Evolutionary conservation across 2,113 vertebrate species (phyloP).

Genomic region (Pristiophorus japonicus): DNA sequence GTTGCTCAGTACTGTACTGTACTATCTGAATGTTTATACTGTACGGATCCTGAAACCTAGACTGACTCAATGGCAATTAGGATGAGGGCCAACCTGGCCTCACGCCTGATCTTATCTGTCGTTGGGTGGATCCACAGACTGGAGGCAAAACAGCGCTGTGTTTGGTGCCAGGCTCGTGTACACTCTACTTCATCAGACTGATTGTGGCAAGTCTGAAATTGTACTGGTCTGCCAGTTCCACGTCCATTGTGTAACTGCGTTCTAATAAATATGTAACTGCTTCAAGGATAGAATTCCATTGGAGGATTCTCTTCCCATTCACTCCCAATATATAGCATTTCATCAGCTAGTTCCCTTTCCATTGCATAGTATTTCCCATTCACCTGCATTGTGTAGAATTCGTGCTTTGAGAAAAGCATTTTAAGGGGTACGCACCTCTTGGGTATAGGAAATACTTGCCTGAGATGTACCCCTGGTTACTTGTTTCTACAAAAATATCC

Average conservation of each 20-base stretch:
- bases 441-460: neutral
- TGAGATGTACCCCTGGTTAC: neutral
- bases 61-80: neutral
- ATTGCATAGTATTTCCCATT: neutral
- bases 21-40: neutral
- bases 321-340: neutral
- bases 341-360: neutral
- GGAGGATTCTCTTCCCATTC: neutral
- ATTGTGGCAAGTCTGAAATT: neutral
- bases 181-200: neutral
- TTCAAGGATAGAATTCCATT: neutral
- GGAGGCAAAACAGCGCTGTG: neutral
- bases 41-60: neutral
- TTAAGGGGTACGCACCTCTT: neutral
- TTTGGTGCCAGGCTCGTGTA: neutral
- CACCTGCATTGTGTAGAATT: neutral
- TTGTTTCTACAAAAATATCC: neutral
- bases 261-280: neutral
- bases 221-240: neutral
- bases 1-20: neutral
- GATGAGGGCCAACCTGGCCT: neutral
- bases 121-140: neutral
- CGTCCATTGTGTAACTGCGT: neutral
- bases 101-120: neutral
- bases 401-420: neutral